Conservation (phyloP, 1,140 invertebrate species). For the Uloborus diversus region DNA sequence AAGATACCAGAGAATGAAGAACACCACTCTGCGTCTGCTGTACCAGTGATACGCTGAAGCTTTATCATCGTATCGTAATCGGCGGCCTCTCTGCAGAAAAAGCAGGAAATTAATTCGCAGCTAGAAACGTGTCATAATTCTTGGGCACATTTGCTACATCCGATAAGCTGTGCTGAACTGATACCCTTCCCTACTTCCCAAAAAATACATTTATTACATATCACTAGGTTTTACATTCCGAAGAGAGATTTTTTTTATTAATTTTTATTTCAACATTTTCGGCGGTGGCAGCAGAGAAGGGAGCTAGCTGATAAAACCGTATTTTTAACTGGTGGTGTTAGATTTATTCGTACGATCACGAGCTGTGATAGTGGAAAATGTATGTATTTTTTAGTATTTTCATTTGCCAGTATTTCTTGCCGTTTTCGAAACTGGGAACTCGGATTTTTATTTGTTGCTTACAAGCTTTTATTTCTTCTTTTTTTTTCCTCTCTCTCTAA, state of each 20-base stretch:
- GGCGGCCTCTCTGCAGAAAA: constrained; percentile 40
- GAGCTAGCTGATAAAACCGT: constrained; percentile 51
- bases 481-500: background rate
- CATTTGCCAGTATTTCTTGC: constrained; percentile 6
- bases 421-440: too few relatives aligned
- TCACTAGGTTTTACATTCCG: constrained; percentile 45
- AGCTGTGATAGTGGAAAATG: constrained; percentile 28
- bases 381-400: constrained; percentile 12
- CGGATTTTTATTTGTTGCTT: too few relatives aligned
- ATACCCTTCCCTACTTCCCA: too few relatives aligned
- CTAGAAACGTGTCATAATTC: constrained; percentile 49
- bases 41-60: constrained; percentile 25
- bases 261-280: constrained; percentile 19
- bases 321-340: constrained; percentile 43
- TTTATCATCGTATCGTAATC: constrained; percentile 49
- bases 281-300: constrained; percentile 18
- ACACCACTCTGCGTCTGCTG: constrained; percentile 28
- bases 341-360: constrained; percentile 51
- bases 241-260: constrained; percentile 25
- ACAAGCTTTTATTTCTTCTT: background rate
- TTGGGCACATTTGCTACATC: constrained; percentile 44
- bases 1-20: constrained; percentile 51
- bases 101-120: constrained; percentile 53
- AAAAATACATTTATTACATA: constrained; percentile 55
- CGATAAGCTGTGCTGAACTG: too few relatives aligned